Conservation (phyloP, 2,797 vertebrate species). For the Crenichthys baileyi region DNA sequence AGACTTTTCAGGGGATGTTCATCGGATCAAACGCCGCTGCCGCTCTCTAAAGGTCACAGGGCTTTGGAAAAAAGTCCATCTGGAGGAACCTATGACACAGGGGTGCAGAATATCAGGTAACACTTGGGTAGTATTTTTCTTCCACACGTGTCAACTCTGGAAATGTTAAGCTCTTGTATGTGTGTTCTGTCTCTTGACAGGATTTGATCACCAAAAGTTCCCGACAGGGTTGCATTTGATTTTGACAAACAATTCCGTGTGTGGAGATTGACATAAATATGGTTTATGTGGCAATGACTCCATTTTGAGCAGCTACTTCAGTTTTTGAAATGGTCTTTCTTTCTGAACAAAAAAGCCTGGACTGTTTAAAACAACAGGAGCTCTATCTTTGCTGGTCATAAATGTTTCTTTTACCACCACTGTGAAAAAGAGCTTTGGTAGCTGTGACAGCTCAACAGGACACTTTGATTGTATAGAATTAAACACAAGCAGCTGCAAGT, state of each 20-base stretch:
- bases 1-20: constrained; percentile 48
- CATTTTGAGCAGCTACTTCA: constrained; percentile 21
- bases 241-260: constrained; percentile 37
- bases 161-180: constrained; percentile 63
- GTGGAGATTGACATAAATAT: constrained; percentile 26
- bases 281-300: constrained; percentile 32
- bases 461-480: constrained; percentile 73
- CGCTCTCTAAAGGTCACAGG: constrained; percentile 65
- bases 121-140: constrained; percentile 56
- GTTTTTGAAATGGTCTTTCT: constrained; percentile 32
- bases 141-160: constrained; percentile 68
- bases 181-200: constrained; percentile 47
- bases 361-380: constrained; percentile 49
- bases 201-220: constrained; percentile 49
- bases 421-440: constrained; percentile 74
- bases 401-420: constrained; percentile 62
- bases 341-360: constrained; percentile 25
- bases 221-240: constrained; percentile 43
- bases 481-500: constrained; percentile 67
- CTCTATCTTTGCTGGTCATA: constrained; percentile 47
- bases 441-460: constrained; percentile 69
- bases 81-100: constrained; percentile 75
- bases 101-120: constrained; percentile 77
- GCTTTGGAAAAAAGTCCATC: constrained; percentile 59
- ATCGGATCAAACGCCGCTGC: constrained; percentile 59